Evolutionary conservation across 2,888 invertebrate species (phyloP).

Genomic region (Stenodera caucasica): DNA sequence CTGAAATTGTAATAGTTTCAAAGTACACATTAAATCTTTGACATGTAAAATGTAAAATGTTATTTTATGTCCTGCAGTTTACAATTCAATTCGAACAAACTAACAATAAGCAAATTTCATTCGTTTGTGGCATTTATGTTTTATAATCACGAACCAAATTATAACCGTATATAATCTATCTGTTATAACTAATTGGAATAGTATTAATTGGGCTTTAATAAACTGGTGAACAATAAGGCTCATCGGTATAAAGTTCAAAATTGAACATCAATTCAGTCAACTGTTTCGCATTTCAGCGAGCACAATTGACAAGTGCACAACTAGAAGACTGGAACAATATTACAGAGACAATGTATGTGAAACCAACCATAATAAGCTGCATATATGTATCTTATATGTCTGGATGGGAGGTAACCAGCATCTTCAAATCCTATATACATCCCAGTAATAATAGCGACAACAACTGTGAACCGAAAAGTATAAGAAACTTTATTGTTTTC

Average conservation of each 20-base stretch:
- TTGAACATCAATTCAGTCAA: constrained; percentile 21
- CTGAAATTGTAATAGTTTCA: not conserved
- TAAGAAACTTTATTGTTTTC: not conserved
- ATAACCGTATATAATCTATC: too few relatives aligned
- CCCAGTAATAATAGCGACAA: not conserved
- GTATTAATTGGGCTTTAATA: not conserved
- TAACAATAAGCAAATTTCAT: not conserved
- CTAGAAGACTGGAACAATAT: constrained; percentile 4
- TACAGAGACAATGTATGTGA: not conserved
- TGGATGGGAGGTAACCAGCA: not conserved
- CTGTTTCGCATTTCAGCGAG: constrained; percentile 19
- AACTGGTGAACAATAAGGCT: not conserved
- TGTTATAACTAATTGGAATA: not conserved
- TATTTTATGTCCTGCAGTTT: not conserved
- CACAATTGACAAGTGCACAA: constrained; percentile 10
- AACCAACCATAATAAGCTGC: not conserved
- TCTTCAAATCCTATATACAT: not conserved
- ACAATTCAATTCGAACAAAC: not conserved
- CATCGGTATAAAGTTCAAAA: not conserved
- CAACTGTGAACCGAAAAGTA: not conserved
- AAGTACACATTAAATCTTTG: not conserved
- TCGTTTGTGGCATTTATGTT: too few relatives aligned
- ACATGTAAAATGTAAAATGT: not conserved
- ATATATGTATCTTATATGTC: not conserved
- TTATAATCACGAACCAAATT: too few relatives aligned